Base-by-base conservation (phyloP, 1,140 invertebrate genomes). In the Holotrichia oblita region DNA sequence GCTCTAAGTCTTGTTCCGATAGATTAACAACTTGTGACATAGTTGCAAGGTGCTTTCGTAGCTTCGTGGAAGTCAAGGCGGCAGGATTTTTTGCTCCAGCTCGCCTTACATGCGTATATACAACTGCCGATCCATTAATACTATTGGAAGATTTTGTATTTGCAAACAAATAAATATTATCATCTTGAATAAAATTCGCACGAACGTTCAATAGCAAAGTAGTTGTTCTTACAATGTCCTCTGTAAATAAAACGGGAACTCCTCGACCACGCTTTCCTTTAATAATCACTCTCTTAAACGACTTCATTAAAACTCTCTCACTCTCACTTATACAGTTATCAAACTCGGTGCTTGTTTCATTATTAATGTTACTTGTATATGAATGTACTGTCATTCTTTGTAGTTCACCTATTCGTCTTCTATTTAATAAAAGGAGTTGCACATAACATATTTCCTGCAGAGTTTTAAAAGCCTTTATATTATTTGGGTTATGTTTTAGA, bases 31-130 rank as follows among this genome's bases (percentile, higher is more conserved):
- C 72, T 81, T 86, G 85, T 10, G 82, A 78, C 64, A 86, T 80
- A 0, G 85, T 86, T 0, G 85, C 85, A 40, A 86, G 81, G 82
- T 86, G 83, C 80, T 85, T 86, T 22, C 85, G 61, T 12, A 86
- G 77, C 77, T 80, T 79, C 20, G 82, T 86, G 24, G 82, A 78
- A 2, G 84, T 77, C 12, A 85, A 76, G 2, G 83, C 81, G 76
- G 80, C 80, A 8, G 81, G 79, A 6, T 85, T 81, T 82, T 84
- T 83, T 1, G 81, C 83, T 12, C 83, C 85, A 42, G 75, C 81
- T 61, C 69, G 24, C 24, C 78, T 84, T 0, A 82, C 82, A 76
- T 83, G 42, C 73, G 80, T 85, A 78, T 84, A 79, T 12, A 85
- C 59, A 40, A 81, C 77, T 81, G 85, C 84, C 41, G 83, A 83